Base-by-base conservation (phyloP, 2,797 vertebrate genomes). In the Sebastes elongatus region DNA sequence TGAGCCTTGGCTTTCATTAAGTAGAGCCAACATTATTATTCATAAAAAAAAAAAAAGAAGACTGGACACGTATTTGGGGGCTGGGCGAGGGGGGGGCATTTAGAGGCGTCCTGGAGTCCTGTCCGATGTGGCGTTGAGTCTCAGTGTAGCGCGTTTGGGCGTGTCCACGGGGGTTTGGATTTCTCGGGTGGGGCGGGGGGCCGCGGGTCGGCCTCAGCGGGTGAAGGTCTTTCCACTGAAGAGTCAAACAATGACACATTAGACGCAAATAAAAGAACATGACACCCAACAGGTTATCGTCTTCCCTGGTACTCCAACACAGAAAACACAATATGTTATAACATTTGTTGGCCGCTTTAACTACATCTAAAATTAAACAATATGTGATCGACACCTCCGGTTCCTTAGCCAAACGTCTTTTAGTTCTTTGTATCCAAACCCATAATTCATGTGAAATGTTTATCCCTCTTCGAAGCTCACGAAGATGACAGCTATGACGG, bases 181-280 rank as follows among this genome's bases (percentile, higher is more conserved):
- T 66, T 65, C 20, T 81, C 60, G 28, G 79, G 72, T 78, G 70
- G 66, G 66, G 66, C 46, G 7, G n/a, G 23, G 72, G n/a, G n/a
- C n/a, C n/a, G n/a, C n/a, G 10, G 20, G 90, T 92, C 83, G 64
- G 78, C 84, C 83, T 95, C 93, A 96, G 82, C 96, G 96, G 52
- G 92, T 85, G 84, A 99, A 99, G 0, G 98, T 99, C 95, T 99
- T 99, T 89, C 98, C 98, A 94, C 98, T 98, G 94, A 59, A 93
- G 92, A 68, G 27, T 0, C 6, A 25, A 55, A 38, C 0, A 60
- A 52, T 55, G 2, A 69, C 5, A 8, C 1, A 16, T 66, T 28
- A 38, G 18, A 14, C 0, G 7, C 1, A 27, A 65, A 38, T 38
- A 38, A 13, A 38, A 38, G 11, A 38, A 38, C 35, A 14, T 2